Percentiles rank a stretch among this genome's conserved stretches.
These are phyloP conservation scores for Haemorhous mexicanus DNA, from an alignment of 2,113 vertebrate genomes.

Conservation along the genomic window DNA sequence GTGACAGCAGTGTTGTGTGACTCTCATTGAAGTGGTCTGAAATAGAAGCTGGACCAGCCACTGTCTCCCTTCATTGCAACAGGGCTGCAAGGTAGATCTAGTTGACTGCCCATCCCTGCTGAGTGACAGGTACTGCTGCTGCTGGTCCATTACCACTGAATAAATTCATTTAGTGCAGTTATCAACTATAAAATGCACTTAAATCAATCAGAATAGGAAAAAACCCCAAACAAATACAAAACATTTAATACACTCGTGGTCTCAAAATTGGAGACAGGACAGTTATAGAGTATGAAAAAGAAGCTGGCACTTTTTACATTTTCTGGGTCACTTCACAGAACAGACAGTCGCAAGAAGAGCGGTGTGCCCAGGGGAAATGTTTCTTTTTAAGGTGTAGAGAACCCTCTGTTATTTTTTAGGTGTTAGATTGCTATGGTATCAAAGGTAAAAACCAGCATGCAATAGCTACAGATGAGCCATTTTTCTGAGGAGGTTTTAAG, in stretches of 20 bases:
- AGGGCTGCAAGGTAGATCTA: background rate
- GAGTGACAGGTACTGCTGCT: background rate
- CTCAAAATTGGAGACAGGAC: background rate
- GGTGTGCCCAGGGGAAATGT: background rate
- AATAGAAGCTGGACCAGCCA: background rate
- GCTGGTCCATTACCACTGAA: background rate
- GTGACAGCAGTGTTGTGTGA: background rate
- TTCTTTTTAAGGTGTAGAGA: background rate
- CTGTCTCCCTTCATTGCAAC: background rate
- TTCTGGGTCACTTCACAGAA: background rate
- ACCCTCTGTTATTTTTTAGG: background rate
- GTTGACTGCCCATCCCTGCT: background rate
- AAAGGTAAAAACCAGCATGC: background rate
- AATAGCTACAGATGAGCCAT: background rate
- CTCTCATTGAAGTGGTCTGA: background rate
- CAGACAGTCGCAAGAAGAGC: background rate
- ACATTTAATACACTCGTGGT: fast-evolving
- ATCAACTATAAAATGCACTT: background rate
- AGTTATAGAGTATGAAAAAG: background rate
- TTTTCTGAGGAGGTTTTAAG: background rate
- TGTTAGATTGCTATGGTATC: background rate
- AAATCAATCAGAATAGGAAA: background rate
- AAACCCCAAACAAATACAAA: background rate
- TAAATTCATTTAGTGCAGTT: background rate
- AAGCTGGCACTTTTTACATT: background rate